Evolutionary conservation across 2,888 invertebrate genomes (phyloP), one percentile per base, ranked within the genome.

Genomic region (Pristionchus maxplancki): DNA sequence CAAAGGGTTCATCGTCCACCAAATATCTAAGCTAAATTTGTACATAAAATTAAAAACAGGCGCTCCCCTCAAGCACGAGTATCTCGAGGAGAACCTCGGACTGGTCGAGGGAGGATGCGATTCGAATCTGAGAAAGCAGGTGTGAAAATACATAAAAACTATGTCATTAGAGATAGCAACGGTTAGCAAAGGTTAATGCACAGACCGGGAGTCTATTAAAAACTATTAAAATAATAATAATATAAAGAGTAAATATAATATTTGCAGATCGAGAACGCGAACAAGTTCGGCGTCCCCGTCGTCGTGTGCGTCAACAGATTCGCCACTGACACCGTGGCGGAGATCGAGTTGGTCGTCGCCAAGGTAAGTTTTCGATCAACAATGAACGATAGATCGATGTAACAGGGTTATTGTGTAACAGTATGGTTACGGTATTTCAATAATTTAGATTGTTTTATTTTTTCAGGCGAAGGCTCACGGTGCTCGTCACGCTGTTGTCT

Each of bases 261-360:
- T 34, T 71, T 91, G 87, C 88, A 99, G 95, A 98, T 99, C 90
- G 96, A 97, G 94, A 99, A 99, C 95, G 98, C 97, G 0, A 96
- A 95, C 89, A 97, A 97, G 94, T 98, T 97, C 95, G 97, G 97
- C 48, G 96, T 99, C 20, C 98, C 98, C 0, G 98, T 98, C 11
- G 97, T 99, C 6, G 97, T 99, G 0, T 98, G 98, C 17, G 96
- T 99, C 91, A 99, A 99, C 95, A 96, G 96, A 89, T 97, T 98
- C 95, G 95, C 96, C 83, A 96, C 97, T 89, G 99, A 99, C 95
- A 97, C 98, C 0, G 95, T 96, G 89, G 96, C 97, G 0, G 99
- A 99, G 95, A 95, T 98, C 89, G 96, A 97, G 82, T 93, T 98
- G 74, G 96, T 99, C 0, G 96, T 96, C 94, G 95, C 96, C 89